Evolutionary conservation across 37 sponge, comb jelly and placozoan species (phyloP).

Genomic region (Spongilla lacustris): DNA sequence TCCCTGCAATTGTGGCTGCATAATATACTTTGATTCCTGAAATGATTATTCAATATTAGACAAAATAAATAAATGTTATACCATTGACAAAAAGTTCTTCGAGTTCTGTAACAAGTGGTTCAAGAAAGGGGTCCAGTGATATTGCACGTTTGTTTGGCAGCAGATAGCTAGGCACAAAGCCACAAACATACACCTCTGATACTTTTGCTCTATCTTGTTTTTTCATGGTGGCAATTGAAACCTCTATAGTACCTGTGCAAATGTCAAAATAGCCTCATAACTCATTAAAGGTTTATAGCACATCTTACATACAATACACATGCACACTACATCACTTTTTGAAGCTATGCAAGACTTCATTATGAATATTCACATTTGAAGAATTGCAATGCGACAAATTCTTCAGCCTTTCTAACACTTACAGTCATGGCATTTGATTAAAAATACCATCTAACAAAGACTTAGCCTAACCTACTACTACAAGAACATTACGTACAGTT

Average conservation of each 20-base stretch:
- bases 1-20: conserved; percentile 3
- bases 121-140: conserved; percentile 24
- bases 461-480: too few species aligned
- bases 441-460: too few species aligned
- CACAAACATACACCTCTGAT: conserved; percentile 20
- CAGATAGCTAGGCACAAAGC: conserved; percentile 28
- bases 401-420: too few species aligned
- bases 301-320: too few species aligned
- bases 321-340: too few species aligned
- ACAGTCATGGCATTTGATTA: too few species aligned
- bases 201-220: conserved; percentile 3
- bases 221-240: conserved; percentile 12
- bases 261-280: not conserved
- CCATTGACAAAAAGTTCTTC: conserved; percentile 28
- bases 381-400: too few species aligned
- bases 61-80: not conserved
- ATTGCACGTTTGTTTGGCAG: conserved; percentile 20
- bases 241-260: conserved; percentile 16
- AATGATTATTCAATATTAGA: conserved; percentile 10
- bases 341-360: too few species aligned
- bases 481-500: too few species aligned
- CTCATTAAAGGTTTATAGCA: too few species aligned
- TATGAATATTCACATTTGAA: too few species aligned
- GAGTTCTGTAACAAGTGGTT: conserved; percentile 19
- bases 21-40: conserved; percentile 21